phyloP scores from a whole-genome alignment of 2,113 vertebrate species.

The Phylloscopus trochilus region DNA sequence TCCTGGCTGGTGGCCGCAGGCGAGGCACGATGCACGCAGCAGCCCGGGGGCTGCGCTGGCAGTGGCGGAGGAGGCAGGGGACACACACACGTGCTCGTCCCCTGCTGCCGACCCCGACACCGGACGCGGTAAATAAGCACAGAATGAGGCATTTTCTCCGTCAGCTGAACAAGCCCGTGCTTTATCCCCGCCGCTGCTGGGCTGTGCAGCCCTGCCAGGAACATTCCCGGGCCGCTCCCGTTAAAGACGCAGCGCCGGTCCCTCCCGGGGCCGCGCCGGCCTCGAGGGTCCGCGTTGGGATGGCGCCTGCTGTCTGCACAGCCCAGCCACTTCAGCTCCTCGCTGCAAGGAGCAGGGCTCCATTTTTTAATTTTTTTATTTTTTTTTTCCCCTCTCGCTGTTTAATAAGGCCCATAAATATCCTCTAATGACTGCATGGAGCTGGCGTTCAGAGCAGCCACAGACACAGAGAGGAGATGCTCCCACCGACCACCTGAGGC shows the following conservation, averaged over 20 bases:
- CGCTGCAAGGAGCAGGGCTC: not conserved
- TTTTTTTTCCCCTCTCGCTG: not conserved
- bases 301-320: not conserved
- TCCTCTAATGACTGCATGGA: not conserved
- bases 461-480: not conserved
- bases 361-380: not conserved
- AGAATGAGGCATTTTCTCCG: not conserved
- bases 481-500: not conserved
- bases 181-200: not conserved
- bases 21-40: accelerated
- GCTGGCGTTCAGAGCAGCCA: not conserved
- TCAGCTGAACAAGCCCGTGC: not conserved
- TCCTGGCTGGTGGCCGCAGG: not conserved
- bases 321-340: not conserved
- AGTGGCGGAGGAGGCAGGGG: too few species aligned
- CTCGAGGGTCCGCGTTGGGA: not conserved
- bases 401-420: constrained; percentile 16
- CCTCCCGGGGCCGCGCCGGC: not conserved
- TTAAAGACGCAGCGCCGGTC: not conserved
- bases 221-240: not conserved
- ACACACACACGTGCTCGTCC: not conserved
- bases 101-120: not conserved
- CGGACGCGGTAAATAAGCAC: not conserved
- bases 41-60: not conserved
- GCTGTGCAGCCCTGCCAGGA: constrained; percentile 15